Evolutionary conservation across 2,888 invertebrate genomes (phyloP).

Genomic region (Eupelmus urozonus): DNA sequence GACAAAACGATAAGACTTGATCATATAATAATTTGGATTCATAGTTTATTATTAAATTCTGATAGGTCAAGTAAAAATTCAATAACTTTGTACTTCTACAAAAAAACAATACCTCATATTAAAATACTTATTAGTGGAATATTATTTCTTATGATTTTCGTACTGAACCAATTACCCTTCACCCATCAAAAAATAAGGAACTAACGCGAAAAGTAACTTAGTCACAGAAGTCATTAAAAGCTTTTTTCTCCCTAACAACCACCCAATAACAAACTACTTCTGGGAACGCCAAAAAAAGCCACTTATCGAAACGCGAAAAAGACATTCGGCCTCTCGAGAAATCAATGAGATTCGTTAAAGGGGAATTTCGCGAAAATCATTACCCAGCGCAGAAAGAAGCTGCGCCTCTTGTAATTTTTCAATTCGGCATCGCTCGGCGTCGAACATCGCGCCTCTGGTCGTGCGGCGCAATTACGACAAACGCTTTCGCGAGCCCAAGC

Average conservation of each 20-base stretch:
- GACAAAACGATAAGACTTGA: too few relatives aligned
- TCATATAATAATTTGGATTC: too few relatives aligned
- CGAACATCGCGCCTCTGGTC: conserved; percentile 26
- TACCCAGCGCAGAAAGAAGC: background rate
- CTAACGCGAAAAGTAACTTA: too few relatives aligned
- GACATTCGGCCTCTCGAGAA: background rate
- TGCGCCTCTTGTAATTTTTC: conserved; percentile 27
- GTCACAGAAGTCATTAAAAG: too few relatives aligned
- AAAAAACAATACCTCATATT: too few relatives aligned
- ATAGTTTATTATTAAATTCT: too few relatives aligned
- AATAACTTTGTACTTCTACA: too few relatives aligned
- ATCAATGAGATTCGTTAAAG: background rate
- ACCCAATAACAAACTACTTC: background rate
- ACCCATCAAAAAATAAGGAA: too few relatives aligned
- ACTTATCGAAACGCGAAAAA: background rate
- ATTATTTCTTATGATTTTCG: too few relatives aligned
- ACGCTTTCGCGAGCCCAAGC: background rate
- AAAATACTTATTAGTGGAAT: too few relatives aligned
- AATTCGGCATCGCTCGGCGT: conserved; percentile 1
- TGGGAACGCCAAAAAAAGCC: background rate
- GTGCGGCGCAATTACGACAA: conserved; percentile 27
- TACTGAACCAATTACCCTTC: too few relatives aligned
- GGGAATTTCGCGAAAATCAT: conserved; percentile 19
- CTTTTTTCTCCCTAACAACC: background rate
- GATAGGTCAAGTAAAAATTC: too few relatives aligned